Percentiles rank a stretch among this genome's conserved stretches.
Evolutionary conservation across 2,113 vertebrate genomes (phyloP).

Genomic region (Tragelaphus imberbis): DNA sequence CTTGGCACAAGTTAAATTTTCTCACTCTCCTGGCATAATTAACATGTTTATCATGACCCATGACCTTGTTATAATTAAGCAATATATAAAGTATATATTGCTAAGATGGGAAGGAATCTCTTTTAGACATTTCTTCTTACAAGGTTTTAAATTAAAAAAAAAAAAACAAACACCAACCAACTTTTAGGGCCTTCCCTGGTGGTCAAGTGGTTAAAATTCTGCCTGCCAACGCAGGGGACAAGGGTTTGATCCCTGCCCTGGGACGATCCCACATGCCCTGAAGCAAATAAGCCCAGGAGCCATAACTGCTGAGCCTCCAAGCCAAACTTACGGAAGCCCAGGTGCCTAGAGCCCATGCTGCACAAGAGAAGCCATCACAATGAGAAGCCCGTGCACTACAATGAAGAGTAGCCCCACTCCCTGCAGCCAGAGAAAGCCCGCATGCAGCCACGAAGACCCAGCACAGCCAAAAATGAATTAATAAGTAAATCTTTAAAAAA

Average conservation of each 20-base stretch:
- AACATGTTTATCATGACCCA: background rate
- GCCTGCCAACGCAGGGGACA: background rate
- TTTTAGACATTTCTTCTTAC: background rate
- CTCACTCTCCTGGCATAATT: background rate
- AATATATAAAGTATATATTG: background rate
- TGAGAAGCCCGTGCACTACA: background rate
- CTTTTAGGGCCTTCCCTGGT: background rate
- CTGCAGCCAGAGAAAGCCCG: background rate
- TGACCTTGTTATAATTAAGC: background rate
- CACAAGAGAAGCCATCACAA: background rate
- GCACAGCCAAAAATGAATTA: background rate
- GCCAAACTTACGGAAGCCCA: background rate
- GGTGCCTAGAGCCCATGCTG: background rate
- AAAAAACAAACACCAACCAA: background rate
- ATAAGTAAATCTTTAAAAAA: background rate
- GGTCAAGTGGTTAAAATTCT: background rate
- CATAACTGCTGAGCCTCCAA: background rate
- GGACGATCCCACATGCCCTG: background rate
- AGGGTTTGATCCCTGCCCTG: background rate
- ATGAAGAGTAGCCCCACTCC: background rate
- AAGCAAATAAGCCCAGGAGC: background rate
- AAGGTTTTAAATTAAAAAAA: background rate
- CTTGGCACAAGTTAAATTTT: background rate
- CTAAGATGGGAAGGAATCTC: background rate
- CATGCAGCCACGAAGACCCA: background rate